Conservation (phyloP, 2,113 vertebrate genomes). For the Caloenas nicobarica region DNA sequence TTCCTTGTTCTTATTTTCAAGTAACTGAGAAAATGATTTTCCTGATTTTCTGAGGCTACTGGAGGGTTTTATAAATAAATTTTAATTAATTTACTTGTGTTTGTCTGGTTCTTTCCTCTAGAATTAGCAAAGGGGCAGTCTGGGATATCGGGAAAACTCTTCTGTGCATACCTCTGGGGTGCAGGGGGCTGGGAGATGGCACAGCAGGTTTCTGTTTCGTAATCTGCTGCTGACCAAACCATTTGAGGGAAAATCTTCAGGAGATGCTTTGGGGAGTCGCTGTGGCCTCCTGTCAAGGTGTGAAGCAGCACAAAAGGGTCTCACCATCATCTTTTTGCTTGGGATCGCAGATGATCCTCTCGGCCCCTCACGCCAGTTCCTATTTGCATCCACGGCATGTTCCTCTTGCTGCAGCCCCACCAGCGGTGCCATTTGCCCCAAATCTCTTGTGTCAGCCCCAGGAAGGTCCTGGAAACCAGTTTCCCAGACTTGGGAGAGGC, state of each 20-base stretch:
- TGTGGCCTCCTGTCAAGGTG: neutral
- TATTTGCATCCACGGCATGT: fast-evolving
- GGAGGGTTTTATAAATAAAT: constrained; percentile 41
- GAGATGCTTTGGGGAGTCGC: neutral
- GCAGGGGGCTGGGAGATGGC: neutral
- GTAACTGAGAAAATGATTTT: neutral
- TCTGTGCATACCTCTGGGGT: neutral
- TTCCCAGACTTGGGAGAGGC: neutral
- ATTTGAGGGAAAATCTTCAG: neutral
- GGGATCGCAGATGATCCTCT: neutral
- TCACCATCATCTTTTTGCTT: neutral
- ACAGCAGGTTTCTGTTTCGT: fast-evolving
- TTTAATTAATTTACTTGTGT: neutral
- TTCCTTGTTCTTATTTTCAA: neutral
- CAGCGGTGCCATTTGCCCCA: neutral
- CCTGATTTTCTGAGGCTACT: neutral
- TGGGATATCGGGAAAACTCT: neutral
- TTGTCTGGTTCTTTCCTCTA: neutral
- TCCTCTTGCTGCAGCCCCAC: neutral
- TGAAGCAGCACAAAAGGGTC: neutral
- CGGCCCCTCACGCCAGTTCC: neutral
- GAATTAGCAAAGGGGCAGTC: neutral
- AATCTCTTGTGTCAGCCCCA: neutral
- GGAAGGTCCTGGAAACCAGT: neutral
- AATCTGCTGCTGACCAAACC: neutral